Evolutionary conservation across 2,888 invertebrate species (phyloP), one percentile per base, ranked within the genome.

Genomic region (Ernsta delagoae): DNA sequence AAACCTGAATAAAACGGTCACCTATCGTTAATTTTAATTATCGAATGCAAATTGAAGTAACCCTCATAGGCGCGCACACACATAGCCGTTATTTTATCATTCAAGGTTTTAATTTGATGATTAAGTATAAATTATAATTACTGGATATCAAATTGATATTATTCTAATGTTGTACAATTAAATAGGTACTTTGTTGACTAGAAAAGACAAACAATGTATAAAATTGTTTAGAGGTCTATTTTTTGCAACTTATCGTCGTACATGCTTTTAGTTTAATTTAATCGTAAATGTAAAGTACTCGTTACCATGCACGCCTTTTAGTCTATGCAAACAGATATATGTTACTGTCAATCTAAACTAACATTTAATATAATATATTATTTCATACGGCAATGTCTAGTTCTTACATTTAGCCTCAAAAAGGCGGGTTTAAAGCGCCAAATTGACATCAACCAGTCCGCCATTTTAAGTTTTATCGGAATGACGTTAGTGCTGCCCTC

Each of bases 401-500:
- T 24, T 24, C 24, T 3, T 3, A 24, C 24, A 3, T 24, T 24
- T 24, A 24, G 24, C 24, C 24, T 24, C 24, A 24, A 24, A 24
- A 24, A 24, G 31, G 63, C 63, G 24, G 34, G 5, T 39, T 63
- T 11, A 43, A 54, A 43, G 39, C 24, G 63, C 63, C 24, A 53
- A 39, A 39, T 54, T 53, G 4, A 54, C 43, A 63, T 39, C 43
- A 34, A 45, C 56, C 31, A 39, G 62, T 63, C 84, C 72, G 90
- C 90, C 90, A 90, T 90, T 77, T 90, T 90, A 86, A 73, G 83
- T 83, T 83, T 80, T 31, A 59, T 57, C n/a, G 41, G 41, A 12
- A 72, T 59, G 70, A 62, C 53, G 57, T 66, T 57, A 75, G 74
- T 80, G 76, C 70, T 79, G 86, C 87, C 86, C 78, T 83, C 88